Evolutionary conservation across 2,888 invertebrate genomes (phyloP), one percentile per base, ranked within the genome.

Genomic region (Drosophila engyochracea): DNA sequence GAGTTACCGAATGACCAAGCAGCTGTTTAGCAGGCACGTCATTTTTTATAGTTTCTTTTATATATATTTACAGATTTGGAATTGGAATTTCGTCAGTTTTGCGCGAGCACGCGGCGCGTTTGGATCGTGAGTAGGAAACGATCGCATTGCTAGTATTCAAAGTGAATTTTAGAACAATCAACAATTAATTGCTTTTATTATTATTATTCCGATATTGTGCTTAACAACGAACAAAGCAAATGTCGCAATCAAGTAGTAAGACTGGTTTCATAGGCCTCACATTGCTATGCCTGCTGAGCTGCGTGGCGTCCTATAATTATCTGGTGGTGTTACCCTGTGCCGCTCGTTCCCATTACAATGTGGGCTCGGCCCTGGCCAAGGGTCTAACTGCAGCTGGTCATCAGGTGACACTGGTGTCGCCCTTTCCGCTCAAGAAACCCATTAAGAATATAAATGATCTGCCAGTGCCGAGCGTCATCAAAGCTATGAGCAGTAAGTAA

Each of bases 381-480:
- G 93, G 89, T 10, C 64, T 94, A 55, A 93, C 93, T 4, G 69
- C 83, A 12, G 87, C 90, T 22, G 94, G 94, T 3, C 94, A 94
- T 71, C 87, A 93, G 62, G 91, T 94, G 19, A 93, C 92, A 4
- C 82, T 93, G 3, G 79, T 93, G 5, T 92, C 93, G 14, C 89
- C 92, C 4, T 91, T 90, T 74, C 82, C 91, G 1, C 81, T 89
- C 12, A 89, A 91, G 70, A 80, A 86, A n/a, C 88, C 89, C 2
- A 71, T 93, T 10, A 53, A 81, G n/a, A 92, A 93, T 73, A 91
- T 91, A 59, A 82, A 79, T 19, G 91, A 92, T 71, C 61, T 91
- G 9, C 44, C 75, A 0, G 60, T 73, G 12, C 79, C 79, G 16
- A 54, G 39, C 30, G 4, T 79, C 4, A 0, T 84, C 4, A 55